Evolutionary conservation across 2,797 vertebrate species (phyloP).

Genomic region (Stomatorhinus walkeri): DNA sequence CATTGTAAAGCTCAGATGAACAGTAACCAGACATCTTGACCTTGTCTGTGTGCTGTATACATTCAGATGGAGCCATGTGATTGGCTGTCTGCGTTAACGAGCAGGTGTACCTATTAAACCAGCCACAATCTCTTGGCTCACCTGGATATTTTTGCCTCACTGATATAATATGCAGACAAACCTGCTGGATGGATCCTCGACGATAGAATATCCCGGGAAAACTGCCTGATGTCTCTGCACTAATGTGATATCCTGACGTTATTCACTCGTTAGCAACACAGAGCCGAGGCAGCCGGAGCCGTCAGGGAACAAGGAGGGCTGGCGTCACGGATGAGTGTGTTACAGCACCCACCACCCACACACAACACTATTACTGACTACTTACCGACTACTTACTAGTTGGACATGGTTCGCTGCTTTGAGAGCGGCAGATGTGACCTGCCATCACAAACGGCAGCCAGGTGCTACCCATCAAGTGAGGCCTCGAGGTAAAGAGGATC

Average conservation of each 20-base stretch:
- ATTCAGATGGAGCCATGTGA: not conserved
- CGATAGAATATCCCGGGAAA: not conserved
- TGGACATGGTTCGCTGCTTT: not conserved
- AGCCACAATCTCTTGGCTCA: not conserved
- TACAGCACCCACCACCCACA: not conserved
- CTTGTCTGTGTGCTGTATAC: not conserved
- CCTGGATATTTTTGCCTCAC: not conserved
- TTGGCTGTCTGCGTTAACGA: not conserved
- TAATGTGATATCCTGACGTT: conserved; percentile 8
- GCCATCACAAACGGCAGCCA: conserved; percentile 2
- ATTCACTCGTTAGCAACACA: not conserved
- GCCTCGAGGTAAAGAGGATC: not conserved
- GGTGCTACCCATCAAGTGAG: not conserved
- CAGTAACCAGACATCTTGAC: not conserved
- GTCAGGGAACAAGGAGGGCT: not conserved
- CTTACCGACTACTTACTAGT: not conserved
- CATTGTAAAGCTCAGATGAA: not conserved
- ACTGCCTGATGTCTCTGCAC: not conserved
- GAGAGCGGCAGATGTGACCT: not conserved
- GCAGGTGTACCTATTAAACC: not conserved
- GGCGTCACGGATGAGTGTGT: conserved; percentile 1
- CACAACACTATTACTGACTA: not conserved
- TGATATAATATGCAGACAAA: conserved; percentile 1
- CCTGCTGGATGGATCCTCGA: not conserved
- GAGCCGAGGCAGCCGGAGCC: not conserved